Evolutionary conservation across 2,113 vertebrate species (phyloP), one percentile per base, ranked within the genome.

Genomic region (Gymnarchus niloticus): DNA sequence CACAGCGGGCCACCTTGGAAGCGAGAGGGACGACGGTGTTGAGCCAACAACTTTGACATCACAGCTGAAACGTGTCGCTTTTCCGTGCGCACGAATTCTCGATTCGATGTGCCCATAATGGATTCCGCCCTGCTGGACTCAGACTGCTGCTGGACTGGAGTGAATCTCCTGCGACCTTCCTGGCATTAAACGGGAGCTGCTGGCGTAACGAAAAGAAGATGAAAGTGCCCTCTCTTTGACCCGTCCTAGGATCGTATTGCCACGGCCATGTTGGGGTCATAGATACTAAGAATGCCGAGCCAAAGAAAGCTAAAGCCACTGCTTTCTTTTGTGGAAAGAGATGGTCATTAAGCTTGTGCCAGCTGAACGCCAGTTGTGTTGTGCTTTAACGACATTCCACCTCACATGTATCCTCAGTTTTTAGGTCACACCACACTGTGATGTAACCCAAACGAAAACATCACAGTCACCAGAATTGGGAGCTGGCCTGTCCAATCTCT

Each of bases 71-170:
- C 97, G 96, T 97, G 96, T 97, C 96, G 95, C 95, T 96, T 96
- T 95, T 82, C 93, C 93, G 93, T 94, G 94, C 93, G 94, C 96
- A 96, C 97, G 96, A 97, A 96, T 94, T 96, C 94, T 96, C 94
- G 95, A 98, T 97, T 96, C 95, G 96, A 98, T 97, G 94, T 95
- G 95, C 93, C 65, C 96, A 95, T 96, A 96, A 98, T 98, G 96
- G 97, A 97, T 97, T 98, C 21, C 51, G 23, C 65, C 77, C 95
- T 95, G 92, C 86, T 92, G 94, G 92, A 93, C 92, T 93, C 94
- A 89, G 94, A 94, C 92, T 95, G 94, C 94, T 93, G 91, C 94
- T 94, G n/a, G n/a, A n/a, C n/a, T n/a, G n/a, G n/a, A 93, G 82
- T 90, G 89, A 85, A 87, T 44, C 25, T 77, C 59, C 65, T 44